phyloP scores from a whole-genome alignment of 2,888 invertebrate species.

The Anticlea derivata region DNA sequence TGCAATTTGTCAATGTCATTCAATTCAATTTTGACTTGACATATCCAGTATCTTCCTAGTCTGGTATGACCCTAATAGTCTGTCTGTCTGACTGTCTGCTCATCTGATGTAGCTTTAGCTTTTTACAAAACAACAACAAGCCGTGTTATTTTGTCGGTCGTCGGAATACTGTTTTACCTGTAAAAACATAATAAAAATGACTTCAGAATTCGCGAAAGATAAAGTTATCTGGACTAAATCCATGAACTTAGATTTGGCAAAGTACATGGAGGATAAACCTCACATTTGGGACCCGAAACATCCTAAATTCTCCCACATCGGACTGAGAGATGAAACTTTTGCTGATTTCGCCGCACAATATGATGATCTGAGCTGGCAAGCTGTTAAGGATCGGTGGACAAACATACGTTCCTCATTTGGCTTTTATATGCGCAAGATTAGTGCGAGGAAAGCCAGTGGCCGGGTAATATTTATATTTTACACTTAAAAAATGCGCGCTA shows the following conservation, averaged over 20 bases:
- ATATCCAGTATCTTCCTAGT: too few relatives aligned
- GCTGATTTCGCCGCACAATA: constrained; percentile 70
- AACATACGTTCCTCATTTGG: constrained; percentile 75
- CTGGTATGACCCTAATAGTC: too few relatives aligned
- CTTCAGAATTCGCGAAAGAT: constrained; percentile 72
- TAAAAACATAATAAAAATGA: constrained; percentile 45
- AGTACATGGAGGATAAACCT: constrained; percentile 66
- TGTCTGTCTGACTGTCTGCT: too few relatives aligned
- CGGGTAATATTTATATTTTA: constrained; percentile 45
- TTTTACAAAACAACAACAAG: too few relatives aligned
- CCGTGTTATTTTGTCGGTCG: too few relatives aligned
- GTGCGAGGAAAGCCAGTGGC: constrained; percentile 53
- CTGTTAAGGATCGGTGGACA: constrained; percentile 77
- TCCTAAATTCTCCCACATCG: constrained; percentile 68
- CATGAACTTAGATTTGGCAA: constrained; percentile 73
- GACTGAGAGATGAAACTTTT: constrained; percentile 64
- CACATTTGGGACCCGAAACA: constrained; percentile 76
- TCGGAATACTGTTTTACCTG: too few relatives aligned
- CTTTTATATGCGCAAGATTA: constrained; percentile 70
- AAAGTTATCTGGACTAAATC: constrained; percentile 76
- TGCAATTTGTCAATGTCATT: too few relatives aligned
- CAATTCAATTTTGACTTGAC: too few relatives aligned
- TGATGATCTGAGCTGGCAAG: constrained; percentile 70
- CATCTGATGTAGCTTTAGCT: too few relatives aligned
- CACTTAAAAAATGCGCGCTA: too few relatives aligned